phyloP scores from a whole-genome alignment of 2,797 vertebrate genomes.

The Sebastes umbrosus region DNA sequence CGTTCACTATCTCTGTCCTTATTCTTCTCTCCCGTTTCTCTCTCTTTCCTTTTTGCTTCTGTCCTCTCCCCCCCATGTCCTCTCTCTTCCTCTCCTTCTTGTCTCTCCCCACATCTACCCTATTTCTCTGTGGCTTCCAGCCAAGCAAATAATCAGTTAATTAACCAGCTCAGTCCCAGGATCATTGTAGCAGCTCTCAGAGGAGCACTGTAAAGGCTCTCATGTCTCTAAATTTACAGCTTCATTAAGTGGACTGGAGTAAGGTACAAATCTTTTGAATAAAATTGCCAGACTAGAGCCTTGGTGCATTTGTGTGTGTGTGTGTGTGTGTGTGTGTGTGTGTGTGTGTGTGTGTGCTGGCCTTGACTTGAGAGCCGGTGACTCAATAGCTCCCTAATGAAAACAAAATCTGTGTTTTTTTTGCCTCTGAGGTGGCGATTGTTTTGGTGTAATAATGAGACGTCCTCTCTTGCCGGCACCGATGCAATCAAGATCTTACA shows the following conservation, averaged over 20 bases:
- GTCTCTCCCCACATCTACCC: conserved; percentile 48
- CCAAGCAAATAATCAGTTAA: conserved; percentile 86
- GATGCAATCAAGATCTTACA: conserved; percentile 74
- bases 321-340: conserved; percentile 15
- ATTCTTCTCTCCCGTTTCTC: background rate
- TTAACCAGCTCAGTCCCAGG: conserved; percentile 85
- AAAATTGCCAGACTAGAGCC: conserved; percentile 71
- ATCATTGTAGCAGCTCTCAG: conserved; percentile 80
- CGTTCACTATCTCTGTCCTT: background rate
- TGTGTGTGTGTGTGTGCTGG: conserved; percentile 39
- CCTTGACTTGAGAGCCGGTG: conserved; percentile 70
- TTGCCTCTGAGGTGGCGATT: conserved; percentile 72
- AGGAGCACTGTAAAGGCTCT: conserved; percentile 78
- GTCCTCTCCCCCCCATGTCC: conserved; percentile 7
- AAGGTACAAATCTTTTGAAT: conserved; percentile 83
- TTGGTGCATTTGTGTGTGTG: background rate
- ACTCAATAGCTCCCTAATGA: conserved; percentile 79
- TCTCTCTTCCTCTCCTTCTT: conserved; percentile 13
- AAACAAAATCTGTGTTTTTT: conserved; percentile 70
- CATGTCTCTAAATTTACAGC: conserved; percentile 82
- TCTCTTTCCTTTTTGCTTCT: background rate
- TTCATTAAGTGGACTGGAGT: conserved; percentile 83
- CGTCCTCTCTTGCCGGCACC: conserved; percentile 55
- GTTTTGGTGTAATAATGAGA: conserved; percentile 79
- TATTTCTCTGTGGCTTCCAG: conserved; percentile 76